Evolutionary conservation across 2,797 vertebrate species (phyloP).

Genomic region (Enteromius trimaculatus): DNA sequence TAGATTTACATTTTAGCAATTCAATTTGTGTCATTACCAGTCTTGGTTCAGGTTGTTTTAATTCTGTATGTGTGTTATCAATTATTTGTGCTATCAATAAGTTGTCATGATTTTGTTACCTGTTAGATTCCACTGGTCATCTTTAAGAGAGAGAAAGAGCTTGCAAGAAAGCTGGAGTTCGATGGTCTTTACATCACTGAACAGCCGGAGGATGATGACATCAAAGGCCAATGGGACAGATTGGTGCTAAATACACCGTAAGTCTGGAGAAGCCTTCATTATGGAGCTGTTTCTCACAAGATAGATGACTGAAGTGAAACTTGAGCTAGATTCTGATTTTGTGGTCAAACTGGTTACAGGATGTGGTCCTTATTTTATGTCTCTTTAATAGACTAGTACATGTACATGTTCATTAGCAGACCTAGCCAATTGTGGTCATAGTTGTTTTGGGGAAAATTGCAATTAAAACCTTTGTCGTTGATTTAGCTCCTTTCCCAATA

Average conservation of each 20-base stretch:
- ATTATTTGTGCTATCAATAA: not conserved
- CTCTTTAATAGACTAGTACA: not conserved
- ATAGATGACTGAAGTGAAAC: not conserved
- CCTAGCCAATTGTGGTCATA: not conserved
- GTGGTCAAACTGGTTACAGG: not conserved
- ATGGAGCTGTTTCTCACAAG: not conserved
- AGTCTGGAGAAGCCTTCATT: slow-evolving; percentile 50
- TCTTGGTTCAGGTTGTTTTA: not conserved
- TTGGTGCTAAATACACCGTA: slow-evolving; percentile 93
- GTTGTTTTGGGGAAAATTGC: slow-evolving; percentile 15
- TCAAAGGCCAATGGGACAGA: slow-evolving; percentile 94
- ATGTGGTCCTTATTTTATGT: not conserved
- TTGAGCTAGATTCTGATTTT: not conserved
- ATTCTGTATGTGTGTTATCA: not conserved
- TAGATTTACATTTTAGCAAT: slow-evolving; percentile 1
- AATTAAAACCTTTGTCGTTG: slow-evolving; percentile 6
- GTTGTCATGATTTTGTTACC: slow-evolving; percentile 17
- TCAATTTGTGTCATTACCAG: not conserved
- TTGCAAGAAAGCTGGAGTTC: slow-evolving; percentile 93
- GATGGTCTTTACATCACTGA: slow-evolving; percentile 93
- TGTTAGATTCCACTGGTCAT: slow-evolving; percentile 90
- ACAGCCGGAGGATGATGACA: slow-evolving; percentile 93
- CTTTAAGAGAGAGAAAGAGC: slow-evolving; percentile 94
- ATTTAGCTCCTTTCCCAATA: slow-evolving; percentile 91
- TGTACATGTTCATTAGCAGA: not conserved